Base-by-base conservation (phyloP, 1,140 invertebrate species). In the Bombus vancouverensis region DNA sequence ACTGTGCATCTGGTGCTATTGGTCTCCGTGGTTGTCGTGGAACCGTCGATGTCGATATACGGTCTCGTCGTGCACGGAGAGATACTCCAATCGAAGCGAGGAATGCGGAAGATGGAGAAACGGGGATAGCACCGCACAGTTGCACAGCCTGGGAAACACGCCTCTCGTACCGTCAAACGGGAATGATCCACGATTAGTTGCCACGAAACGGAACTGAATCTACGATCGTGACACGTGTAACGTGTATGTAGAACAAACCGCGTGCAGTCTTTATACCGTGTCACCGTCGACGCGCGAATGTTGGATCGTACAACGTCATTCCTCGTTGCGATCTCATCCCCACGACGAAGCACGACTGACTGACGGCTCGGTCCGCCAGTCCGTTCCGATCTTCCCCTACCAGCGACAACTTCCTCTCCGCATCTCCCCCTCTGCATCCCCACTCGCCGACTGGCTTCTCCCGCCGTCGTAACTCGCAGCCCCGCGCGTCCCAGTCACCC, bases 321-420 rank as follows among this genome's bases (percentile, higher is more conserved):
- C 44, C 75, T 53, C 86, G 80, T 75, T 84, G 59, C 89, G 75
- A 85, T 72, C 81, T 88, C 84, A 90, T 88, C 80, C 71, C 84
- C 32, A 90, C 90, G 84, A 87, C 89, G 89, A 78, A 90, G 70
- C 89, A 91, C 90, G 90, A 84, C 86, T 91, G 89, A 91, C 90
- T 91, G 89, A 91, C 86, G 87, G 88, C 34, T 62, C 37, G 57
- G 57, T 47, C 70, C 47, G 76, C 75, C 77, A 39, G 73, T 66
- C 34, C 71, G 66, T 70, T 73, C 59, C 53, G 32, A 75, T 68
- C 47, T 62, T 59, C 75, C 70, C 65, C 71, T 32, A 34, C 87
- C 32, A 15, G 0, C 37, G 37, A 78, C 22, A 62, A 62, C 75
- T 62, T 76, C 81, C 47, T 59, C 81, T 18, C 74, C 65, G 1